Conservation (phyloP, 1,140 invertebrate species). For the Drosophila eugracilis region DNA sequence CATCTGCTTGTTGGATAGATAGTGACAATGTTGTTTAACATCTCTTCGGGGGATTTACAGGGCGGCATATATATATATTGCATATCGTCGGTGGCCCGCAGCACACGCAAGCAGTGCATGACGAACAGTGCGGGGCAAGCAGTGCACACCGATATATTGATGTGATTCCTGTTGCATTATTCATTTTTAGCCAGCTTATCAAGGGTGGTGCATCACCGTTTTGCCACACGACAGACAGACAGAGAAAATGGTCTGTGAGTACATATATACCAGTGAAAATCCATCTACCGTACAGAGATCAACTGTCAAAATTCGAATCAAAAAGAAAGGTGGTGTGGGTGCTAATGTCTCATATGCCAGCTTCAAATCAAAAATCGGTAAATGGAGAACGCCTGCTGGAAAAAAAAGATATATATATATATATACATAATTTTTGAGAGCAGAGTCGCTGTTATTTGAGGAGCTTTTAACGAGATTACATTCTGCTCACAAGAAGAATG, state of each 20-base stretch:
- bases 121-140: background rate
- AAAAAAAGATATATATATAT: too few species aligned
- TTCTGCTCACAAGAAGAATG: conserved; percentile 57
- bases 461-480: conserved; percentile 75
- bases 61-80: background rate
- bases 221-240: background rate
- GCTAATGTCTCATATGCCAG: background rate
- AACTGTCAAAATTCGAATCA: conserved; percentile 15
- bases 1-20: background rate
- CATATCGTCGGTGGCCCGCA: background rate
- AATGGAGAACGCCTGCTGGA: conserved; percentile 13
- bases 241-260: background rate
- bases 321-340: background rate
- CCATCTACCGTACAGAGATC: background rate
- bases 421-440: conserved; percentile 8
- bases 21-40: conserved; percentile 25
- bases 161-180: conserved; percentile 21
- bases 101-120: conserved; percentile 10
- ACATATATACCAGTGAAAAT: background rate
- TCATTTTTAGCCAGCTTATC: conserved; percentile 31
- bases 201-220: background rate
- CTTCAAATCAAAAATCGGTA: conserved; percentile 26
- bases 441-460: conserved; percentile 43
- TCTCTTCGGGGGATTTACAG: background rate
- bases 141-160: conserved; percentile 22